These are phyloP conservation scores for Nasonia longicornis DNA, from an alignment of 1,140 invertebrate genomes.

Conservation along the genomic window DNA sequence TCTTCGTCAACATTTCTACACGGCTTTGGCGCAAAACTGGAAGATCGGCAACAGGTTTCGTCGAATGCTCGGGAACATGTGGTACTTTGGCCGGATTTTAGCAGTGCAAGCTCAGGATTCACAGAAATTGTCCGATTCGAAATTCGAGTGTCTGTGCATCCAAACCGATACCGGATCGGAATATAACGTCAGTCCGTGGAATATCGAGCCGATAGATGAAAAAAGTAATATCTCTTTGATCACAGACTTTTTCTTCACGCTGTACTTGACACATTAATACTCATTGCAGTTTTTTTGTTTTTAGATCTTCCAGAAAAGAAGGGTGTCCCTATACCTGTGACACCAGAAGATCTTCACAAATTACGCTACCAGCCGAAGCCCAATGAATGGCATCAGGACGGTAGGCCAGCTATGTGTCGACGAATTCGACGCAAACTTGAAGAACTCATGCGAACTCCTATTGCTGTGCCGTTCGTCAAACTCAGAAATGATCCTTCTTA, in stretches of 20 bases:
- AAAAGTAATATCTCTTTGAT: constrained; percentile 67
- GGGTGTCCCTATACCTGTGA: constrained; percentile 84
- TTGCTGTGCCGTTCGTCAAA: constrained; percentile 96
- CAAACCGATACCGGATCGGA: constrained; percentile 94
- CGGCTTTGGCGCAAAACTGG: constrained; percentile 77
- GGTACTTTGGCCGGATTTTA: constrained; percentile 92
- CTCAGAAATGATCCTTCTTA: constrained; percentile 91
- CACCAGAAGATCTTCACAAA: constrained; percentile 83
- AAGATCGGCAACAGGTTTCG: constrained; percentile 85
- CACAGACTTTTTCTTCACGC: not conserved
- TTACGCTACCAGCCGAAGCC: constrained; percentile 83
- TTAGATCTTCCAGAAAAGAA: constrained; percentile 77
- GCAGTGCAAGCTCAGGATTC: constrained; percentile 74
- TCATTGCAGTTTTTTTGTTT: not conserved
- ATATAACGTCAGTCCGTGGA: constrained; percentile 95
- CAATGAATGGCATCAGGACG: constrained; percentile 87
- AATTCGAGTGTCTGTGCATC: constrained; percentile 89
- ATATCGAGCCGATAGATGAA: constrained; percentile 89
- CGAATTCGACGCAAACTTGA: constrained; percentile 82
- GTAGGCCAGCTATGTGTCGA: constrained; percentile 79
- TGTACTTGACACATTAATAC: not conserved
- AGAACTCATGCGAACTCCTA: constrained; percentile 87
- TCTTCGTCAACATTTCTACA: too few relatives aligned
- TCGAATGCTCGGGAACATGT: constrained; percentile 94
- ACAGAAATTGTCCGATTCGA: constrained; percentile 79